Percentiles rank a stretch among this genome's conserved stretches.
Conservation (phyloP, 2,888 invertebrate species). For the Meteorus colon region DNA sequence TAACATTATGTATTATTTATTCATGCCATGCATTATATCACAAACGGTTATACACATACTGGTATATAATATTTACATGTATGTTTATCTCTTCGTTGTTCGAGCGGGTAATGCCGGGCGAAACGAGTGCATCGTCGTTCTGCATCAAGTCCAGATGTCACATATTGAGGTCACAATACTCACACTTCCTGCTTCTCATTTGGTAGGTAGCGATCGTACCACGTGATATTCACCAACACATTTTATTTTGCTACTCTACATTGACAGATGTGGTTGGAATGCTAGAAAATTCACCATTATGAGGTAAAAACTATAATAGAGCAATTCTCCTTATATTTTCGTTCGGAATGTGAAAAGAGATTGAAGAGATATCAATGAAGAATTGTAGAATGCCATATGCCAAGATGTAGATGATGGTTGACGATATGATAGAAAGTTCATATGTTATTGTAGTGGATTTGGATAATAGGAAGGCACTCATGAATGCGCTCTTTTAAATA, state of each 20-base stretch:
- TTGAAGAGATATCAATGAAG: not conserved
- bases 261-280: slow-evolving; percentile 38
- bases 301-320: not conserved
- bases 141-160: slow-evolving; percentile 39
- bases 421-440: not conserved
- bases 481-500: no score
- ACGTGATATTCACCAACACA: slow-evolving; percentile 32
- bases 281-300: slow-evolving; percentile 11
- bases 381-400: not conserved
- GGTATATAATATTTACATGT: not conserved
- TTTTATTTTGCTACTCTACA: slow-evolving; percentile 30
- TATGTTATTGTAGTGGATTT: not conserved
- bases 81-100: not conserved
- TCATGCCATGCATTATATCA: not conserved
- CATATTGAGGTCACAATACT: slow-evolving; percentile 36
- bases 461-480: not conserved
- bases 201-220: slow-evolving; percentile 28
- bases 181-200: slow-evolving; percentile 1
- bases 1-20: not conserved
- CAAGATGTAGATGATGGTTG: not conserved
- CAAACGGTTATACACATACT: not conserved
- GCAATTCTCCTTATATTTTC: not conserved
- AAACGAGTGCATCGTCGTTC: slow-evolving; percentile 29
- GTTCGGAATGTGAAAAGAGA: slow-evolving; percentile 2
- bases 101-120: not conserved